phyloP scores from a whole-genome alignment of 2,113 vertebrate species.

The Chloropsis hardwickii region DNA sequence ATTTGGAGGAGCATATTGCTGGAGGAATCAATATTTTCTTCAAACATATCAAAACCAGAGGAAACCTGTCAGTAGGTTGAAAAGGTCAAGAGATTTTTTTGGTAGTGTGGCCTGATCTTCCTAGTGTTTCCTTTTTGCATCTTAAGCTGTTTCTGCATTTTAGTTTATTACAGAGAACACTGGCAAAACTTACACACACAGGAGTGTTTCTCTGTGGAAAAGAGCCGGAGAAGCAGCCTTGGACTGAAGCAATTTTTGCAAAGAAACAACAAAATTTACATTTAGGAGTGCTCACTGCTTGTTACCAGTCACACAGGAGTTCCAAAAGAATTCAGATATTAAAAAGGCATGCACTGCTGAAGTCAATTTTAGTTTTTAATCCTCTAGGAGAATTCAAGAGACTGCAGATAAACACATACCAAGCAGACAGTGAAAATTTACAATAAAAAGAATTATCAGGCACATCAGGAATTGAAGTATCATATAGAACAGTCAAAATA shows the following conservation, averaged over 20 bases:
- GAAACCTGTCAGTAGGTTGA: background rate
- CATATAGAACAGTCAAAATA: background rate
- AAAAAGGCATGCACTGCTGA: background rate
- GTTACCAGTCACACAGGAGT: background rate
- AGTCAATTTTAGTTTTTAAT: background rate
- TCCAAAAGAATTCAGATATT: background rate
- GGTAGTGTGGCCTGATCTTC: background rate
- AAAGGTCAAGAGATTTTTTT: background rate
- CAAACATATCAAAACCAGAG: background rate
- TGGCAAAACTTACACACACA: background rate
- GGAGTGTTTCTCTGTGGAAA: background rate
- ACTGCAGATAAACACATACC: background rate
- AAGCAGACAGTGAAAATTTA: background rate
- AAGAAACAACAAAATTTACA: background rate
- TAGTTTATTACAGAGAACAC: background rate
- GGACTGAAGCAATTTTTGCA: background rate
- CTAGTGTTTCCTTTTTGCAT: background rate
- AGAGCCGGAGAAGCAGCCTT: background rate
- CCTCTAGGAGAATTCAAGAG: background rate
- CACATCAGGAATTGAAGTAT: background rate
- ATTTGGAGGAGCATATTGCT: background rate
- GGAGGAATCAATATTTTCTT: background rate
- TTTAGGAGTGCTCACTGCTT: background rate
- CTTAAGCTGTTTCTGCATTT: background rate
- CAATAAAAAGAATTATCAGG: background rate